Conservation (phyloP, 2,113 vertebrate species). For the Pardalotus punctatus region DNA sequence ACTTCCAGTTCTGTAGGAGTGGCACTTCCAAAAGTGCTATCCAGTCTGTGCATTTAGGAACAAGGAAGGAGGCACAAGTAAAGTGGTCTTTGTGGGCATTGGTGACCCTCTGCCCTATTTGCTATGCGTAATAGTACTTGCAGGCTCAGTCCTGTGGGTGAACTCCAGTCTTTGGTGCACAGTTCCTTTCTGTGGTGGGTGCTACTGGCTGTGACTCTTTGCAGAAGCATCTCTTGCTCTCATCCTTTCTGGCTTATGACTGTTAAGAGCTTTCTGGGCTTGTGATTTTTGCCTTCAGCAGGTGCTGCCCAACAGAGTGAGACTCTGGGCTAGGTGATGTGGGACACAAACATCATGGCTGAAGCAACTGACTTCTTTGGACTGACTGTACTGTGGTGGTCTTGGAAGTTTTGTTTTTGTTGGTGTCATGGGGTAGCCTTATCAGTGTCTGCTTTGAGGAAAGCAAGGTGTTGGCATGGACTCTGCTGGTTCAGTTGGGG, state of each 20-base stretch:
- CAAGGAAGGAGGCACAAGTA: neutral
- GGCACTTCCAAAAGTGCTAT: neutral
- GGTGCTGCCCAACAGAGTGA: neutral
- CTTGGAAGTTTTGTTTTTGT: neutral
- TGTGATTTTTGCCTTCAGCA: neutral
- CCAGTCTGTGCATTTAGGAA: neutral
- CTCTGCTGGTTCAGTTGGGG: neutral
- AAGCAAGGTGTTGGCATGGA: neutral
- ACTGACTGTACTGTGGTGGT: rapidly evolving
- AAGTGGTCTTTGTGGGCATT: neutral
- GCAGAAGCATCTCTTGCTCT: neutral
- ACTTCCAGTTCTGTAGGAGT: neutral
- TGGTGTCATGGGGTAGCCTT: neutral
- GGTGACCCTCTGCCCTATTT: neutral
- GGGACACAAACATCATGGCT: neutral
- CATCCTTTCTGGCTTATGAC: neutral
- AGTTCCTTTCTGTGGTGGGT: neutral
- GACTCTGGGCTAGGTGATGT: neutral
- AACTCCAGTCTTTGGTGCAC: neutral
- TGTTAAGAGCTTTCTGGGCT: neutral
- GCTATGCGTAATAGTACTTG: neutral
- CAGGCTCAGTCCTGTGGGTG: neutral
- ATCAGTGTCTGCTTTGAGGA: neutral
- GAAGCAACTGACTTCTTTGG: neutral
- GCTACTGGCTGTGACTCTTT: neutral